Evolutionary conservation across 2,797 vertebrate genomes (phyloP), one percentile per base, ranked within the genome.

Genomic region (Gymnopithys bicolor): DNA sequence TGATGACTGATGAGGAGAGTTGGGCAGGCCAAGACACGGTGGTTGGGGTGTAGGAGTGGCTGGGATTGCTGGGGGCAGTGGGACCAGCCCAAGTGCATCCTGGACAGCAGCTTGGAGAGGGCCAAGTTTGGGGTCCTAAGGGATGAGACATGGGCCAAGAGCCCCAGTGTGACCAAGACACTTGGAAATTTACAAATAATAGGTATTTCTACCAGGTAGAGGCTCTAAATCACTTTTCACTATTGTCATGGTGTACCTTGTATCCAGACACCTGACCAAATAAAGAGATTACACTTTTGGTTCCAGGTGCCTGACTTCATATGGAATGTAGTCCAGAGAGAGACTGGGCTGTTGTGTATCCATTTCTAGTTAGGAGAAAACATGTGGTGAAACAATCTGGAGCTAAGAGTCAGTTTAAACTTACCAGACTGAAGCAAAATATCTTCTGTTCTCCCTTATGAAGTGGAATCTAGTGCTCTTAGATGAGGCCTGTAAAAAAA

Each of bases 31-130:
- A 14, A n/a, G 25, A 17, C 8, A 2, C 28, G 23, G 37, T 2
- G 3, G 19, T 33, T 4, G 2, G 24, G 4, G 1, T 9, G 5
- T 1, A 2, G 14, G 9, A 15, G 19, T 55, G 71, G 6, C n/a
- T 67, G n/a, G 16, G 33, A 43, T 48, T 3, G 0, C 3, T 7
- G 0, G 0, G 53, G 58, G 14, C 51, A 49, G 16, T 13, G 21
- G 24, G 27, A 2, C 9, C 1, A 6, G 63, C 37, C 21, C 25
- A 41, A 35, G 27, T 2, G 1, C 32, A 19, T 60, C 11, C 10
- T 0, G 0, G 39, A 13, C 13, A 18, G 23, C 19, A 68, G 11
- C 18, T 18, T 1, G 3, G 14, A 1, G 2, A 15, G 9, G 17
- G 4, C 9, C 0, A 1, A 58, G 51, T 14, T 39, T 7, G 9